phyloP scores from a whole-genome alignment of 2,797 vertebrate genomes.

The Brachyalestes nurse region DNA sequence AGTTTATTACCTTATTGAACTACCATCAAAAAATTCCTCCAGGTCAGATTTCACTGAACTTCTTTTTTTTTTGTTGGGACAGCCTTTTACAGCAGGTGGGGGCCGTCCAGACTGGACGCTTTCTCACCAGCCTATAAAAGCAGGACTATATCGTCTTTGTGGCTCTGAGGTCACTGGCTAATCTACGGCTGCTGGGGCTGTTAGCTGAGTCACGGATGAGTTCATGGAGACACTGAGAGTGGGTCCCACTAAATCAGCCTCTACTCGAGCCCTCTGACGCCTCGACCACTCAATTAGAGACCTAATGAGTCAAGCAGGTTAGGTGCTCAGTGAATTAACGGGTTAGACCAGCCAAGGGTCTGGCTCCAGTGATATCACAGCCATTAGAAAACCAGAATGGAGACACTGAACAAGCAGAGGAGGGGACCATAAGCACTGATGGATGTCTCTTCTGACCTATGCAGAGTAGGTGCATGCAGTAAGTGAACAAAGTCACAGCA shows the following conservation, averaged over 20 bases:
- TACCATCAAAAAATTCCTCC: neutral
- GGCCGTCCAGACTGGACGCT: constrained; percentile 41
- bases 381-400: constrained; percentile 48
- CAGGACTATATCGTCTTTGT: constrained; percentile 33
- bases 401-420: constrained; percentile 39
- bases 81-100: neutral
- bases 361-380: constrained; percentile 65
- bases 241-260: constrained; percentile 60
- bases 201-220: constrained; percentile 63
- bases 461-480: constrained; percentile 8
- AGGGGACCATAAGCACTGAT: constrained; percentile 22
- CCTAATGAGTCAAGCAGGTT: constrained; percentile 74
- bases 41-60: neutral
- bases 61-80: neutral
- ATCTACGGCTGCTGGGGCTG: constrained; percentile 58
- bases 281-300: constrained; percentile 73
- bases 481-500: constrained; percentile 3
- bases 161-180: constrained; percentile 59
- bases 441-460: constrained; percentile 47
- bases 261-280: constrained; percentile 35
- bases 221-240: constrained; percentile 56
- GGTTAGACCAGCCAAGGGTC: constrained; percentile 46
- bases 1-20: neutral
- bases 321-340: constrained; percentile 70
- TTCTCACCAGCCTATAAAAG: constrained; percentile 53